Evolutionary conservation across 2,797 vertebrate genomes (phyloP), one percentile per base, ranked within the genome.

Genomic region (Morus bassanus): DNA sequence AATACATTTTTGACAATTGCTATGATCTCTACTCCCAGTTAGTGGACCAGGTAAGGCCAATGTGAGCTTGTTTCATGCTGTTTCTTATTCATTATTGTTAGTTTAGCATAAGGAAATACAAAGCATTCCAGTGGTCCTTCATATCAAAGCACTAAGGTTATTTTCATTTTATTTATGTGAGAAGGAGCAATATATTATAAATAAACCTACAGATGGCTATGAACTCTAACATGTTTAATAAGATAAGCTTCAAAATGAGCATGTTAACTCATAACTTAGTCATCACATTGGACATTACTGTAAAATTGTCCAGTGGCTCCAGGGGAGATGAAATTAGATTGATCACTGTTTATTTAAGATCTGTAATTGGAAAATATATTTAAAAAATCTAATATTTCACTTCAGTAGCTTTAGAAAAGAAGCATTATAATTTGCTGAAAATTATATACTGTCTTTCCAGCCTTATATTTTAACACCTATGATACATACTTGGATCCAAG

Each of bases 1-100:
- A 98, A 97, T 99, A 99, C 96, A 99, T 99, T 93, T 99, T 99
- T 96, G 99, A 99, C 95, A 99, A 99, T 95, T 99, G 99, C 97
- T 98, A 99, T 54, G 99, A 99, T 77, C 98, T 99, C 33, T 99
- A 99, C 96, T 98, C 98, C 84, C 99, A 99, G 37, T 98, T 99
- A 76, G 97, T 99, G 73, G 99, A 99, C 95, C 99, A 99, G 99
- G 99, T 99, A 98, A 98, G 93, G 48, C 43, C 53, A 84, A 48
- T 54, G 22, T 69, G 13, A 51, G 39, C 31, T 43, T 46, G 23
- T 35, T 75, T 39, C 10, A 11, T 63, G 33, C 23, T 57, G 4
- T 35, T 64, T 18, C 16, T 80, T 37, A 8, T 33, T 84, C 21
- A 7, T 69, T 94, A 9, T n/a, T 63, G 10, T 70, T 88, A 41